Evolutionary conservation across 2,113 vertebrate species (phyloP).

Genomic region (Macrotis lagotis): DNA sequence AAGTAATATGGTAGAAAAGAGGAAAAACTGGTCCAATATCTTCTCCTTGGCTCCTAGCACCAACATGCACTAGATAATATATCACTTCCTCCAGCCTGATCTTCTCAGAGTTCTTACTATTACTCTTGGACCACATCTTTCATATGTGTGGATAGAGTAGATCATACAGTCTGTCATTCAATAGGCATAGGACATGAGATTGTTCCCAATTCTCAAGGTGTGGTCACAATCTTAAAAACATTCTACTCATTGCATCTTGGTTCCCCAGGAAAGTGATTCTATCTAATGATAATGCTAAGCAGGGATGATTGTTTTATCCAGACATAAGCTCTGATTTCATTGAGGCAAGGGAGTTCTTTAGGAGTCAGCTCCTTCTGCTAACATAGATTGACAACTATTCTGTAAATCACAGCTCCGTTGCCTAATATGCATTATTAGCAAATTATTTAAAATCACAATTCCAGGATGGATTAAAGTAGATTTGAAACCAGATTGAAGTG

Average conservation of each 20-base stretch:
- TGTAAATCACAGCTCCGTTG: background rate
- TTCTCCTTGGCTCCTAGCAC: background rate
- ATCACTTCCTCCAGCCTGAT: background rate
- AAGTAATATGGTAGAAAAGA: background rate
- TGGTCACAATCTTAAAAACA: background rate
- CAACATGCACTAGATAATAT: slow-evolving; percentile 2
- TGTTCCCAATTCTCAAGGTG: background rate
- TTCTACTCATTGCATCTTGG: background rate
- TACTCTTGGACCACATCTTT: background rate
- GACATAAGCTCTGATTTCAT: background rate
- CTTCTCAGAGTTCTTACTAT: background rate
- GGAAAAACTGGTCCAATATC: background rate
- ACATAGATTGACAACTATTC: background rate
- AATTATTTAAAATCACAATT: background rate
- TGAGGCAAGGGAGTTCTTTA: background rate
- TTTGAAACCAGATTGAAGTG: background rate
- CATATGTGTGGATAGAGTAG: background rate
- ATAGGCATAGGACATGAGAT: background rate
- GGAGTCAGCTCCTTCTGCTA: background rate
- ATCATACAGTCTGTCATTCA: background rate
- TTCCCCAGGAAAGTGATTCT: background rate
- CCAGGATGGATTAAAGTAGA: background rate
- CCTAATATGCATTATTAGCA: background rate
- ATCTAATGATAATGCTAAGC: background rate
- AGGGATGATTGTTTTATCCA: background rate